These are phyloP conservation scores for Chanos chanos DNA, from an alignment of 2,797 vertebrate species.

Conservation along the genomic window DNA sequence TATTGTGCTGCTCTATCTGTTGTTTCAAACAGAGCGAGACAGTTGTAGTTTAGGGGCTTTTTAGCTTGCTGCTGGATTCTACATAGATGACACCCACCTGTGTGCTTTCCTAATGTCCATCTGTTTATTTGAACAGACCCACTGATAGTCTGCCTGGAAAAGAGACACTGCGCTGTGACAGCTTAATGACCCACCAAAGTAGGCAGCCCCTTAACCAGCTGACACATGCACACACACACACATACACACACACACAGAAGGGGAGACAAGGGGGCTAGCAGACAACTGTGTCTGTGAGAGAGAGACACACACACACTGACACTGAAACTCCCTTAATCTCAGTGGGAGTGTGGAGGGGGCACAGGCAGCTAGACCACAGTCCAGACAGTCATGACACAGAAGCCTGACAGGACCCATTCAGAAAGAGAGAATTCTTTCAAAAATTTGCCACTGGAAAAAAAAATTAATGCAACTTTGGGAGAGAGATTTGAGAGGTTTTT, in stretches of 20 bases:
- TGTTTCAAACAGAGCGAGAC: background rate
- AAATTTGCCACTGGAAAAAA: too few relatives aligned
- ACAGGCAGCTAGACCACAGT: slow-evolving; percentile 23
- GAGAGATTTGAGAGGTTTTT: slow-evolving; percentile 10
- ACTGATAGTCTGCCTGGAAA: slow-evolving; percentile 44
- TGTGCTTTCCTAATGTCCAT: slow-evolving; percentile 33
- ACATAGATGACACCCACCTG: slow-evolving; percentile 46
- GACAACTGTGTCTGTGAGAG: slow-evolving; percentile 30
- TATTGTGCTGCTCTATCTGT: background rate
- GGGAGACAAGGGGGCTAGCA: background rate
- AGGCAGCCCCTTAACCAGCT: slow-evolving; percentile 25
- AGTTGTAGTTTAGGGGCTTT: slow-evolving; percentile 4
- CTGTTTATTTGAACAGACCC: slow-evolving; percentile 42
- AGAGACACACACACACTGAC: slow-evolving; percentile 18
- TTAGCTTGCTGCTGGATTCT: slow-evolving; percentile 22
- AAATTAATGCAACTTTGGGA: too few relatives aligned
- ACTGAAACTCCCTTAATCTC: slow-evolving; percentile 18
- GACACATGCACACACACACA: slow-evolving; percentile 27
- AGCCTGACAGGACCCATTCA: background rate
- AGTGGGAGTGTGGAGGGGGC: background rate
- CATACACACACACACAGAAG: slow-evolving; percentile 19
- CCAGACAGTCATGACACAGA: slow-evolving; percentile 18
- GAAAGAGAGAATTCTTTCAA: background rate
- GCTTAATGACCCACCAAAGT: slow-evolving; percentile 37
- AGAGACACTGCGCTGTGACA: slow-evolving; percentile 39